These are phyloP conservation scores for Jacana jacana DNA, from an alignment of 2,113 vertebrate species.

Conservation along the genomic window DNA sequence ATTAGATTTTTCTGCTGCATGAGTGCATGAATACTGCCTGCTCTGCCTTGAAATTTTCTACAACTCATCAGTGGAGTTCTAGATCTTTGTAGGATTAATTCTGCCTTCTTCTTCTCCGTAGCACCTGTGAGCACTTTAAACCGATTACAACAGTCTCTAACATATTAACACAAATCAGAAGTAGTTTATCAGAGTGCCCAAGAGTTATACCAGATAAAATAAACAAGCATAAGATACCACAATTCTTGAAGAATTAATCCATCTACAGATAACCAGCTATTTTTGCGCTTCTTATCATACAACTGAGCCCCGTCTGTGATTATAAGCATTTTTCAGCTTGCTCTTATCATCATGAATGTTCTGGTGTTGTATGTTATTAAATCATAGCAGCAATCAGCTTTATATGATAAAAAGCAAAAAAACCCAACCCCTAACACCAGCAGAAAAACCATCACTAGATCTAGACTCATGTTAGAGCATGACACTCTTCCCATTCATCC, in stretches of 20 bases:
- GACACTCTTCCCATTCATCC: neutral
- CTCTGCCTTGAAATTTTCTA: neutral
- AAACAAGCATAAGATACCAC: neutral
- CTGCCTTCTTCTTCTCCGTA: neutral
- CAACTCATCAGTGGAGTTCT: neutral
- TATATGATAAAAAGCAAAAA: neutral
- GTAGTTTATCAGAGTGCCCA: neutral
- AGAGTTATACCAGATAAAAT: neutral
- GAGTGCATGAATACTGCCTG: neutral
- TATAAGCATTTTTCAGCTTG: neutral
- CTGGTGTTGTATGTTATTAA: neutral
- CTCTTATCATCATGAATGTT: neutral
- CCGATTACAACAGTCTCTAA: neutral
- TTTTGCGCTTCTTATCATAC: neutral
- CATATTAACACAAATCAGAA: neutral
- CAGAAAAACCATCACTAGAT: neutral
- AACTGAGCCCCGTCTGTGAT: neutral
- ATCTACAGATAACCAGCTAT: neutral
- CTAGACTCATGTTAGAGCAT: accelerated
- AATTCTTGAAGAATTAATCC: neutral
- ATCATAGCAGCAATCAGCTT: neutral
- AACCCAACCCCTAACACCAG: neutral
- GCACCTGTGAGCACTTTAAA: neutral
- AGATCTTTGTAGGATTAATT: neutral
- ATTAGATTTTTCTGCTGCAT: neutral